Base-by-base conservation (phyloP, 2,888 invertebrate species). In the Lycia hirtaria region DNA sequence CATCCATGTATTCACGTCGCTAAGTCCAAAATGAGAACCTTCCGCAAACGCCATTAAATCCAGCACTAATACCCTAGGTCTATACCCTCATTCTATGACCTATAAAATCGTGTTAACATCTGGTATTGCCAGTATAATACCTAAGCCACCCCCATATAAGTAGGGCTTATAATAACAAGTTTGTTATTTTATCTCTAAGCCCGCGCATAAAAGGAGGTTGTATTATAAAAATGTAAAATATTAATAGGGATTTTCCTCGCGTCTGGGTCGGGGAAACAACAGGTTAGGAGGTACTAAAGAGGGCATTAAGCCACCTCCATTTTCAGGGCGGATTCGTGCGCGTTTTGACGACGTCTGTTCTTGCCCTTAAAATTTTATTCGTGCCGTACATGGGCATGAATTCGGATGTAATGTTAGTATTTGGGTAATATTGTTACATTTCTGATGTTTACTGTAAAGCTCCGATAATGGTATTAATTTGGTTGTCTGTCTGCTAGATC, bases 351-450 rank as follows among this genome's bases (percentile, higher is more conserved):
- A 40, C 50, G 44, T 17, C 56, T 45, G 56, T 45, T 17, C 30
- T 32, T 24, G 26, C 56, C 32, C 38, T 50, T 56, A 56, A 56
- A 56, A 56, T 56, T 56, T 56, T 56, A 56, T 50, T 56, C 38
- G 44, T 50, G 19, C 45, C 33, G 15, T 44, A 22, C 10, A 33
- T 4, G 35, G 50, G 38, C 50, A 41, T 55, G 55, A 49, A 55
- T 49, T 41, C 43, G 41, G 20, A 54, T 54, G 40, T 48, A 45
- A 28, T 20, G 15, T 24, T 6, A 45, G 33, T 47, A 33, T 47
- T 47, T 26, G 26, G 35, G 35, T 35, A 17, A 48, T 48, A 26
- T 37, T 17, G 24, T 37, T 37, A 26, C 14, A n/a, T 37, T 48
- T 17, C 15, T 41, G n/a, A n/a, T n/a, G n/a, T n/a, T n/a, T n/a